phyloP scores from a whole-genome alignment of 1,140 invertebrate genomes.

The Diplogasteroides magnus region DNA sequence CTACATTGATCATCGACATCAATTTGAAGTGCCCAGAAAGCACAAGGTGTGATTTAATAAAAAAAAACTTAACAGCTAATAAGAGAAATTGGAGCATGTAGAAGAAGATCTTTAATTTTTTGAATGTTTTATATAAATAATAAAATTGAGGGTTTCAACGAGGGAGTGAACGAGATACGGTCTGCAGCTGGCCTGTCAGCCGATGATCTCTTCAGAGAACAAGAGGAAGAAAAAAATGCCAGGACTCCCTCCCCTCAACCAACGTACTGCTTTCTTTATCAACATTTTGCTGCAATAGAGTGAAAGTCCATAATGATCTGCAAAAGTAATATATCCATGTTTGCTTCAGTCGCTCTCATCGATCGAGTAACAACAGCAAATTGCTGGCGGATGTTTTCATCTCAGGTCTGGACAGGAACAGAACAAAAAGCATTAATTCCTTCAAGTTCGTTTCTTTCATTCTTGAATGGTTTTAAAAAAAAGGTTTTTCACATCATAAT shows the following conservation, averaged over 20 bases:
- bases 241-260: neutral
- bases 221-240: neutral
- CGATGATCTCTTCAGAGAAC: neutral
- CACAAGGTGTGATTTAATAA: slow-evolving; percentile 13
- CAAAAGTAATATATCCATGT: no score
- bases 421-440: neutral
- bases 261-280: neutral
- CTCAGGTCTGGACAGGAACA: neutral
- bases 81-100: no score
- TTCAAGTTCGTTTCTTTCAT: neutral
- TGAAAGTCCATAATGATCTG: no score
- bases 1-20: slow-evolving; percentile 10
- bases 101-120: no score
- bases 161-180: slow-evolving; percentile 31
- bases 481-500: neutral
- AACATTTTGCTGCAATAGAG: neutral
- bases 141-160: slow-evolving; percentile 31
- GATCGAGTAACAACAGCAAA: neutral
- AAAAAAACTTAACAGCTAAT: no score
- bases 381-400: neutral
- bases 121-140: neutral
- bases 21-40: slow-evolving; percentile 23
- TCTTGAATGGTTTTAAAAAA: neutral
- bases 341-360: no score
- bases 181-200: slow-evolving; percentile 8